Percentiles rank a stretch among this genome's conserved stretches.
Conservation (phyloP, 92 coral and sea anemone species). For the Palythoa grandis region DNA sequence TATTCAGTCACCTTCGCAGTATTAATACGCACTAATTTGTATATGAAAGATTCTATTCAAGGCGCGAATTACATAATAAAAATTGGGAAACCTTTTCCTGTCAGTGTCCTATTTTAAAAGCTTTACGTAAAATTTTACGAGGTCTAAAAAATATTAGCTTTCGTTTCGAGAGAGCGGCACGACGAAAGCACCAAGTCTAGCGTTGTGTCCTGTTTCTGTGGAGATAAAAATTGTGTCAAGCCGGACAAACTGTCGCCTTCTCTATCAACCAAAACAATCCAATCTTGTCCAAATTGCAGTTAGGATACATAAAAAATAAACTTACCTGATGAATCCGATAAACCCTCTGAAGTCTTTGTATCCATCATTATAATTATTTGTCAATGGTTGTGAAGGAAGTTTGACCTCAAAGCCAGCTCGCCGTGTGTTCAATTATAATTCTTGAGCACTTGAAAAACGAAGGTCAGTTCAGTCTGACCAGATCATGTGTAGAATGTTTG, state of each 20-base stretch:
- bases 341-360: conserved; percentile 29
- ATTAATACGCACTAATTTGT: conserved; percentile 22
- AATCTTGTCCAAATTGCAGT: conserved; percentile 21
- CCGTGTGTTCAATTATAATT: not conserved
- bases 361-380: conserved; percentile 28
- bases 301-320: conserved; percentile 11
- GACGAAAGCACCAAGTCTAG: not conserved
- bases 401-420: conserved; percentile 13
- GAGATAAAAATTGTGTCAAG: not conserved
- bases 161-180: not conserved
- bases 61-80: not conserved
- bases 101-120: not conserved
- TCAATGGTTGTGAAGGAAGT: not conserved
- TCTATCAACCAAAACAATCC: conserved; percentile 29
- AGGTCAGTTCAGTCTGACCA: not conserved
- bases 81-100: not conserved
- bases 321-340: conserved; percentile 35
- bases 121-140: not conserved
- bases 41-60: conserved; percentile 23
- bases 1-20: not conserved
- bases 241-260: conserved; percentile 22
- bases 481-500: not conserved
- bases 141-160: not conserved
- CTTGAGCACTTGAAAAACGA: not conserved
- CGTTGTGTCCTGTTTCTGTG: conserved; percentile 24